Percentiles rank a stretch among this genome's conserved stretches.
Conservation (phyloP, 2,888 invertebrate species). For the Mesorhabditis spiculigera region DNA sequence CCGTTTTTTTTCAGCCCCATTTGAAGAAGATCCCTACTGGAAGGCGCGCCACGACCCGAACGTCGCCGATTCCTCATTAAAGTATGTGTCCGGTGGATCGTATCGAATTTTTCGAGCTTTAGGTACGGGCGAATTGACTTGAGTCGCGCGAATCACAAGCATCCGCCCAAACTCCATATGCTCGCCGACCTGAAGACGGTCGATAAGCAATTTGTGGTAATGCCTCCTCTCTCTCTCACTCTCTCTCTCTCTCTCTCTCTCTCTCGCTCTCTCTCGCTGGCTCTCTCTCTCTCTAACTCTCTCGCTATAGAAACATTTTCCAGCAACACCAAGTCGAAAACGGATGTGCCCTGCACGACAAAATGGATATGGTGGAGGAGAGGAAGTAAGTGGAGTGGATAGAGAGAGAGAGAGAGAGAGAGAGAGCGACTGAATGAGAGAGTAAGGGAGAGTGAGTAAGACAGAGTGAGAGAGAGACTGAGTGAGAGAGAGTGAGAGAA, state of each 20-base stretch:
- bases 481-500: too few species aligned
- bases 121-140: conserved; percentile 38
- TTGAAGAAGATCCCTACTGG: conserved; percentile 36
- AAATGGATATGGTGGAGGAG: not conserved
- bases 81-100: not conserved
- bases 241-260: too few species aligned
- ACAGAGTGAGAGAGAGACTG: too few species aligned
- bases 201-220: not conserved
- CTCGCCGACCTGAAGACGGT: not conserved
- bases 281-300: too few species aligned
- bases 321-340: not conserved
- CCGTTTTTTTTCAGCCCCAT: conserved; percentile 25
- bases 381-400: not conserved
- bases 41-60: conserved; percentile 14
- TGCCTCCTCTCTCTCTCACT: not conserved
- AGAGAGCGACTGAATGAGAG: too few species aligned
- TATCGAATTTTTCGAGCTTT: conserved; percentile 13
- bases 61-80: conserved; percentile 3
- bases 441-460: too few species aligned
- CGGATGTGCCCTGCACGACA: not conserved
- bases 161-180: conserved; percentile 35
- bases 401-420: too few species aligned
- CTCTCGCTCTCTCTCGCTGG: too few species aligned
- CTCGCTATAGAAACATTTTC: too few species aligned
- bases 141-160: conserved; percentile 31